A percentile compares a stretch with the other conserved stretches of the same genome.
These are phyloP conservation scores for Linnaemya tessellans DNA, from an alignment of 2,888 invertebrate species.

Conservation along the genomic window DNA sequence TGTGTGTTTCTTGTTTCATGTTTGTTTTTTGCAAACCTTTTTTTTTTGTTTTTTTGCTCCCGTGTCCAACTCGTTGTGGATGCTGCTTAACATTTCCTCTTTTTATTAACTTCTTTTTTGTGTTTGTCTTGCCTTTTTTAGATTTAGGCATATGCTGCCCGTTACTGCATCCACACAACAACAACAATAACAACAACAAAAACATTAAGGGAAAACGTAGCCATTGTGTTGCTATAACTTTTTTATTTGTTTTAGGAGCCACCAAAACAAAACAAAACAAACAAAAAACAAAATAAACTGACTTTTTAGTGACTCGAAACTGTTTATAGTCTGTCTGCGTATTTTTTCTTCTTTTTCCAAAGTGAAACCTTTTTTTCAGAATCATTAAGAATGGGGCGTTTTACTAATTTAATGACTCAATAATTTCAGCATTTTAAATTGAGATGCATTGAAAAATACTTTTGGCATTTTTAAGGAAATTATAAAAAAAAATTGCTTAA, in stretches of 20 bases:
- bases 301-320: slow-evolving; percentile 30
- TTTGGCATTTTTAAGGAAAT: too few relatives aligned
- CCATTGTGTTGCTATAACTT: slow-evolving; percentile 9
- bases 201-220: background rate
- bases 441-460: too few relatives aligned
- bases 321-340: background rate
- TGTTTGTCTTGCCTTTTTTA: slow-evolving; percentile 1
- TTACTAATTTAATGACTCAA: too few relatives aligned
- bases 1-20: background rate
- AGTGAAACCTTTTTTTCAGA: background rate
- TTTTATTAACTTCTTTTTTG: slow-evolving; percentile 31
- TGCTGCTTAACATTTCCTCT: slow-evolving; percentile 50
- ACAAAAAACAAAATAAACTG: slow-evolving; percentile 7
- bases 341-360: background rate
- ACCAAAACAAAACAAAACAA: too few relatives aligned
- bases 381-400: background rate
- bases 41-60: background rate
- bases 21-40: slow-evolving; percentile 7
- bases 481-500: too few relatives aligned
- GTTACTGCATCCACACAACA: background rate
- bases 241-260: slow-evolving; percentile 15
- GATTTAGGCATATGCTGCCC: slow-evolving; percentile 21
- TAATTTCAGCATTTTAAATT: too few relatives aligned
- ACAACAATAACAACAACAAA: background rate
- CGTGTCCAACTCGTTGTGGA: slow-evolving; percentile 1